These are phyloP conservation scores for Philantomba maxwellii DNA, from an alignment of 2,113 vertebrate species.

Conservation along the genomic window DNA sequence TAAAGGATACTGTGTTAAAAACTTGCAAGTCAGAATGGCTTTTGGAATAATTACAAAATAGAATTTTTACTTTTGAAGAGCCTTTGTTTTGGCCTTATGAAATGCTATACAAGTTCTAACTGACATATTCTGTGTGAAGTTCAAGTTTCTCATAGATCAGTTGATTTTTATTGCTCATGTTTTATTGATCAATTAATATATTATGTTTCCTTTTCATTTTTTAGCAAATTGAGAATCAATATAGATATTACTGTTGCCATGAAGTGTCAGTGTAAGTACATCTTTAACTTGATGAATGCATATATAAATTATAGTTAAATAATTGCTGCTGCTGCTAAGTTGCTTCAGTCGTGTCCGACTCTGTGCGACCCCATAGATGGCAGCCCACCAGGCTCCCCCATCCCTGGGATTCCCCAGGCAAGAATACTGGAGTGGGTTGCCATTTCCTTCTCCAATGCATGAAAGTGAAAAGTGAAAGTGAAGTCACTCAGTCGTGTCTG, in stretches of 20 bases:
- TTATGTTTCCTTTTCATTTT: slow-evolving; percentile 65
- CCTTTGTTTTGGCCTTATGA: background rate
- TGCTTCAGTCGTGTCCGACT: too few relatives aligned
- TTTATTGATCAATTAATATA: background rate
- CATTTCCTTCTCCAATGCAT: too few relatives aligned
- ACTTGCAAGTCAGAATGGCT: background rate
- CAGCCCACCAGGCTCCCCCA: too few relatives aligned
- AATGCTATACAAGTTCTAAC: background rate
- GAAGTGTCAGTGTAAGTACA: slow-evolving; percentile 96
- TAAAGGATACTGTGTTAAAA: background rate
- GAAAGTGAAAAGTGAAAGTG: too few relatives aligned
- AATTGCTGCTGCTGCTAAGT: too few relatives aligned
- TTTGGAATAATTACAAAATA: slow-evolving; percentile 13
- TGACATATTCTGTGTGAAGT: background rate
- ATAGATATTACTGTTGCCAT: slow-evolving; percentile 98
- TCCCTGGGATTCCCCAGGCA: too few relatives aligned
- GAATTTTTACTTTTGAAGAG: background rate
- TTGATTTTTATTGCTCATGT: background rate
- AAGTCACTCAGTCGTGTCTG: too few relatives aligned
- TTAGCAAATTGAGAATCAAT: slow-evolving; percentile 96
- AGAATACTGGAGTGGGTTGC: too few relatives aligned
- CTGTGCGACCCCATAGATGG: too few relatives aligned
- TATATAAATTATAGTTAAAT: background rate
- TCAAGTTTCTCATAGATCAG: background rate
- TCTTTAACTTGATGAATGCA: background rate